Percentiles rank a stretch among this genome's conserved stretches.
Evolutionary conservation across 2,888 invertebrate genomes (phyloP).

Genomic region (Yponomeuta cagnagella): DNA sequence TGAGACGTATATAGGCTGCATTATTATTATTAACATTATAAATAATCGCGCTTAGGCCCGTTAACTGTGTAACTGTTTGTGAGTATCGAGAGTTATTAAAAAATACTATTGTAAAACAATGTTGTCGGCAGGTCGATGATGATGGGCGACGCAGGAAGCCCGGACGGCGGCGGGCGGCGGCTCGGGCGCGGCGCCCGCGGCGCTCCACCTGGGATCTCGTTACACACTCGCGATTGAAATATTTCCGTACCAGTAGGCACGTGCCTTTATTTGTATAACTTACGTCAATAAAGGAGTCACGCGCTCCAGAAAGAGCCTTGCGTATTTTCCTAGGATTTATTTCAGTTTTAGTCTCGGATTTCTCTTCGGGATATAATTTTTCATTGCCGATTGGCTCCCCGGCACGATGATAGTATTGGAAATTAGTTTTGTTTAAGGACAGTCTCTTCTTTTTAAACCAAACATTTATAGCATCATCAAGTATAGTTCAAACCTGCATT

Average conservation of each 20-base stretch:
- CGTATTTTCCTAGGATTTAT: slow-evolving; percentile 16
- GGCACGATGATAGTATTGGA: not conserved
- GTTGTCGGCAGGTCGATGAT: slow-evolving; percentile 3
- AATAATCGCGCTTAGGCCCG: too few relatives aligned
- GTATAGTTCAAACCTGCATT: not conserved
- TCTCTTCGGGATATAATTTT: not conserved
- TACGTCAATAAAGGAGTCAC: slow-evolving; percentile 34
- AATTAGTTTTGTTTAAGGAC: not conserved
- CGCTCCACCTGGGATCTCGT: slow-evolving; percentile 37
- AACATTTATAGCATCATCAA: not conserved
- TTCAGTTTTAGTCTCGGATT: slow-evolving; percentile 3
- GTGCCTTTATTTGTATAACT: slow-evolving; percentile 35
- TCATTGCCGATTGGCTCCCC: not conserved
- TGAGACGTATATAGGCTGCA: too few relatives aligned
- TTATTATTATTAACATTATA: too few relatives aligned
- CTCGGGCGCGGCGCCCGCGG: slow-evolving; percentile 20
- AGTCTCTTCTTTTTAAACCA: not conserved
- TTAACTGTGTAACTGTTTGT: too few relatives aligned
- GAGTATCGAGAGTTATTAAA: not conserved
- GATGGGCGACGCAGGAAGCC: not conserved
- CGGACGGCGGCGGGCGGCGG: slow-evolving; percentile 21
- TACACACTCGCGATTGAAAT: slow-evolving; percentile 41
- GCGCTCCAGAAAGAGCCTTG: slow-evolving; percentile 26
- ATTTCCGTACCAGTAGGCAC: slow-evolving; percentile 38
- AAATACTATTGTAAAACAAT: not conserved